These are phyloP conservation scores for Oncorhynchus kisutch DNA, from an alignment of 2,113 vertebrate genomes.

Conservation along the genomic window DNA sequence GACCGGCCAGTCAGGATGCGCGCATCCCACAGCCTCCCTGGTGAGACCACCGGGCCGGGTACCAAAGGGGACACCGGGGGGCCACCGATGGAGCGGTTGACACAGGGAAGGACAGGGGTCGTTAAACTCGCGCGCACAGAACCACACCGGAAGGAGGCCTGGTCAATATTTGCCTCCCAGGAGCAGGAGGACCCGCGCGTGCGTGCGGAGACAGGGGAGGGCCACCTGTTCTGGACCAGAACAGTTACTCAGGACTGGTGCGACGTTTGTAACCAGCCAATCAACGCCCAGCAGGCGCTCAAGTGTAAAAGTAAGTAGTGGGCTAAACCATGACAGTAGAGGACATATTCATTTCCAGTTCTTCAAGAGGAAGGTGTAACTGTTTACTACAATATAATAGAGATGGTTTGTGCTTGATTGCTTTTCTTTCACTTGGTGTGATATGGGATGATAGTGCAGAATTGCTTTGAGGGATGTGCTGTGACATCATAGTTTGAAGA, in stretches of 20 bases:
- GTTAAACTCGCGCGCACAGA: slow-evolving; percentile 72
- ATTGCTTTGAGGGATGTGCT: too few relatives aligned
- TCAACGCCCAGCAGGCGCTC: slow-evolving; percentile 73
- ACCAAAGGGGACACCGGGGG: slow-evolving; percentile 21
- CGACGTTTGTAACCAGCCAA: slow-evolving; percentile 81
- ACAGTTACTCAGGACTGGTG: slow-evolving; percentile 81
- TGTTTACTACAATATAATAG: too few relatives aligned
- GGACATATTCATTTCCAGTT: too few relatives aligned
- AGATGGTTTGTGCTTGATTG: too few relatives aligned
- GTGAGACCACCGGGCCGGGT: background rate
- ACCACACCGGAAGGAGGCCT: slow-evolving; percentile 78
- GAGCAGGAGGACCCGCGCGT: slow-evolving; percentile 72
- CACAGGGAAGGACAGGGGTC: slow-evolving; percentile 69
- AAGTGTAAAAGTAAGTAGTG: slow-evolving; percentile 84
- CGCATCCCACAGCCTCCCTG: slow-evolving; percentile 18
- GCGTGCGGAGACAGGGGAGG: slow-evolving; percentile 75
- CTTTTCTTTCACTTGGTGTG: too few relatives aligned
- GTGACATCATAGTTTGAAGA: too few relatives aligned
- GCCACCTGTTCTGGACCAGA: slow-evolving; percentile 76
- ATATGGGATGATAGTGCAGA: too few relatives aligned
- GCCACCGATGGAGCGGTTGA: slow-evolving; percentile 61
- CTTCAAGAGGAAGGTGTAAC: too few relatives aligned
- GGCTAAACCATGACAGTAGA: background rate
- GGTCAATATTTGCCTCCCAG: slow-evolving; percentile 79
- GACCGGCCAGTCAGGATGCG: slow-evolving; percentile 20